Base-by-base conservation (phyloP, 2,888 invertebrate species). In the Dyspetes luteomarginatus region DNA sequence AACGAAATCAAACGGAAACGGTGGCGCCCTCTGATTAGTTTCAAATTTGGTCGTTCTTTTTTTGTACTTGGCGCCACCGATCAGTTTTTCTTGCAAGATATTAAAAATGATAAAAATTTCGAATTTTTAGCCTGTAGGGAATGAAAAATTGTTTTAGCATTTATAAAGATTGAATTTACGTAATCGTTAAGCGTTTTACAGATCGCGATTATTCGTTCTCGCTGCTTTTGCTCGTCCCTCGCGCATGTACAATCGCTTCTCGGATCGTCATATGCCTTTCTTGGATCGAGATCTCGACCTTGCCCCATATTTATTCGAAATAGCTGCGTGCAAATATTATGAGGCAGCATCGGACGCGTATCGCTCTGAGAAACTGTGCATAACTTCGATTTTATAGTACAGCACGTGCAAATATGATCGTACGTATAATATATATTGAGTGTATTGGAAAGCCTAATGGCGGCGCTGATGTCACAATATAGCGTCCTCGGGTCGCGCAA, bases 221-320 rank as follows among this genome's bases (percentile, higher is more conserved):
- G n/a, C 36, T n/a, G n/a, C n/a, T n/a, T n/a, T n/a, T n/a, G 45
- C 65, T 56, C 55, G 41, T 4, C 22, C 36, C 30, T 12, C 69
- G 69, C 41, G 36, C 55, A 15, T 50, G 28, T 65, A 41, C 36
- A 50, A 65, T 56, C 62, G 19, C 30, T 85, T 85, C 84, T 67
- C 84, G 83, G 82, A 84, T 72, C 83, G 85, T 83, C 88, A 83
- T 84, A 84, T 85, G 87, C 87, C 88, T 87, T 87, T 87, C 87
- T 87, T 86, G 86, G 86, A 86, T 86, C 84, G 86, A 87, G 78
- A 72, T 87, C 86, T 83, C 85, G 87, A 86, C 88, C 87, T 87
- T 87, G 87, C 84, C 86, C 88, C 83, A 88, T 88, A 86, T 87
- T 87, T 86, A 85, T 85, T 86, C 83, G 86, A 87, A 87, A 87